phyloP scores from a whole-genome alignment of 2,888 invertebrate species.

The Caenorhabditis doughertyi region DNA sequence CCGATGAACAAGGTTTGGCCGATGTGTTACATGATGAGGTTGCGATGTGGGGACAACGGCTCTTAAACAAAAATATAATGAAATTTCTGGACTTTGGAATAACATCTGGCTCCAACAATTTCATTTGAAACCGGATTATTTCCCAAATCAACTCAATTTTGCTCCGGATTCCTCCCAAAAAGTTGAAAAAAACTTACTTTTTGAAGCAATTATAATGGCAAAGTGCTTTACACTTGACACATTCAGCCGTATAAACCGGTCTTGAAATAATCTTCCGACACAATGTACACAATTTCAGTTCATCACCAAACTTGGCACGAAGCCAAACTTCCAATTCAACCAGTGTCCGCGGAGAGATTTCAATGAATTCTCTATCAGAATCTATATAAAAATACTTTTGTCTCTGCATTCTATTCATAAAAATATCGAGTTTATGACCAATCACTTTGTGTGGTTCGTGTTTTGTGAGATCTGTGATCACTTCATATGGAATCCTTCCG shows the following conservation, averaged over 20 bases:
- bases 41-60: no score
- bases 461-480: neutral
- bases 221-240: constrained; percentile 31
- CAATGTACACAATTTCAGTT: constrained; percentile 31
- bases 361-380: neutral
- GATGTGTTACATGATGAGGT: no score
- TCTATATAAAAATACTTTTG: constrained; percentile 34
- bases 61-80: no score
- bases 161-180: no score
- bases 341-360: constrained; percentile 44
- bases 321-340: constrained; percentile 57
- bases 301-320: constrained; percentile 27
- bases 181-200: constrained; percentile 41
- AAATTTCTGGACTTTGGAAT: no score
- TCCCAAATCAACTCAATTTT: no score
- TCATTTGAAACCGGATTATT: no score
- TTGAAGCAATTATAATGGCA: constrained; percentile 59
- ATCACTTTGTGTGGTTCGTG: constrained; percentile 21
- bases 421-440: constrained; percentile 7
- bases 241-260: constrained; percentile 40
- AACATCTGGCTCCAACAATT: no score
- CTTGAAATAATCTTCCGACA: constrained; percentile 47
- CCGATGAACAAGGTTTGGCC: no score
- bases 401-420: constrained; percentile 31
- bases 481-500: constrained; percentile 18